Evolutionary conservation across 2,797 vertebrate species (phyloP).

Genomic region (Trachurus trachurus): DNA sequence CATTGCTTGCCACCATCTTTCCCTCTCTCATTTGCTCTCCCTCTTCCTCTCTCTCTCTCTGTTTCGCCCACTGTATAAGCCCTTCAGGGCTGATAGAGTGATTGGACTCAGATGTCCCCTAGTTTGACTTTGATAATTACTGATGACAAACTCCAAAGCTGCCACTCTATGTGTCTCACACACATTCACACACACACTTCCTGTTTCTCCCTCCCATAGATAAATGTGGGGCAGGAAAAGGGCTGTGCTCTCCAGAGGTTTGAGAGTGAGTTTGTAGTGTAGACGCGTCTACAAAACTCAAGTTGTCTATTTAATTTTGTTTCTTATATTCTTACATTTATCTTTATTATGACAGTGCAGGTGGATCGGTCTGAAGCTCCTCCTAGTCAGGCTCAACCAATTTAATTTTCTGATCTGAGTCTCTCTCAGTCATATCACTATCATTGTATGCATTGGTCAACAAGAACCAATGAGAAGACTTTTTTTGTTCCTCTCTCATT

Average conservation of each 20-base stretch:
- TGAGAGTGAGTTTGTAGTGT: background rate
- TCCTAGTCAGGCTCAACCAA: too few species aligned
- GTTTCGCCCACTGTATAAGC: background rate
- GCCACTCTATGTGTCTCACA: background rate
- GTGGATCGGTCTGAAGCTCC: background rate
- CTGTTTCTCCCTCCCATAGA: slow-evolving; percentile 32
- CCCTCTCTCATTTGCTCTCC: background rate
- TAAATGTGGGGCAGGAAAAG: slow-evolving; percentile 57
- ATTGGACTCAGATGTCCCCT: slow-evolving; percentile 44
- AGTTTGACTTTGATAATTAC: slow-evolving; percentile 51
- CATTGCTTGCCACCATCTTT: slow-evolving; percentile 13
- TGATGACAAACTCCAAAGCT: slow-evolving; percentile 46
- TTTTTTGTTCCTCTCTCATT: too few species aligned
- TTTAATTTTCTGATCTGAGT: too few species aligned
- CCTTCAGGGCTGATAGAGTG: slow-evolving; percentile 30
- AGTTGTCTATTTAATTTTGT: slow-evolving; percentile 16
- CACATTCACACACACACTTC: background rate
- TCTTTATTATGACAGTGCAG: background rate
- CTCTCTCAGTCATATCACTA: too few species aligned
- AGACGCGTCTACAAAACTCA: background rate
- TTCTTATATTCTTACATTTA: slow-evolving; percentile 15
- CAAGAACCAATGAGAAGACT: too few species aligned
- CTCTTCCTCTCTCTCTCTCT: background rate
- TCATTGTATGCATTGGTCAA: too few species aligned
- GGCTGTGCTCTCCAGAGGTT: slow-evolving; percentile 17